phyloP scores from a whole-genome alignment of 2,797 vertebrate species.

The Smutsia gigantea region DNA sequence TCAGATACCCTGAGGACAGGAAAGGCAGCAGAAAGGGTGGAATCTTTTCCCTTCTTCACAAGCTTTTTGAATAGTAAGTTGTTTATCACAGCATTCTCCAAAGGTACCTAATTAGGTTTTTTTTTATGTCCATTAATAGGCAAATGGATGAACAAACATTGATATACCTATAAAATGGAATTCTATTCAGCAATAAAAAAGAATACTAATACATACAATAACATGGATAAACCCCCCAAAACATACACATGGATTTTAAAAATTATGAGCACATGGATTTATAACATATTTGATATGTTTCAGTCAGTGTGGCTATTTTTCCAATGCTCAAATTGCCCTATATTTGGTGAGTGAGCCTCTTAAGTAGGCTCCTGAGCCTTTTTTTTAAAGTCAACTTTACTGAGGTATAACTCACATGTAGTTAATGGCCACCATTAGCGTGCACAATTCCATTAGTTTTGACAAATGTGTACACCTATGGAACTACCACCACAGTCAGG shows the following conservation, averaged over 20 bases:
- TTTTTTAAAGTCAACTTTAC: neutral
- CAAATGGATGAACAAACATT: no score
- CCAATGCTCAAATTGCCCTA: neutral
- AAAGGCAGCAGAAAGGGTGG: neutral
- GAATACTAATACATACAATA: no score
- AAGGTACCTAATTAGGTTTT: neutral
- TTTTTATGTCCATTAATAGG: neutral
- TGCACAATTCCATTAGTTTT: neutral
- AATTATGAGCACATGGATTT: neutral
- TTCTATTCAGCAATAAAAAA: neutral
- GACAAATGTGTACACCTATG: accelerated
- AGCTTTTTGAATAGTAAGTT: neutral
- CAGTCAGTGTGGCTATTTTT: neutral
- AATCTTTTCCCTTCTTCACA: neutral
- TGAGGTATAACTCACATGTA: neutral
- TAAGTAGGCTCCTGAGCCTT: neutral
- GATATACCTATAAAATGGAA: no score
- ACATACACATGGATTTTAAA: no score
- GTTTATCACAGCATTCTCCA: neutral
- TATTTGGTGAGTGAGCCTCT: neutral
- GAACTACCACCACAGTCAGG: neutral
- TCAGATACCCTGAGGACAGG: neutral
- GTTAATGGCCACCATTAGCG: no score
- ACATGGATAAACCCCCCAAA: no score
- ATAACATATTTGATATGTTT: neutral